Base-by-base conservation (phyloP, 2,888 invertebrate species). In the Cephonodes hylas region DNA sequence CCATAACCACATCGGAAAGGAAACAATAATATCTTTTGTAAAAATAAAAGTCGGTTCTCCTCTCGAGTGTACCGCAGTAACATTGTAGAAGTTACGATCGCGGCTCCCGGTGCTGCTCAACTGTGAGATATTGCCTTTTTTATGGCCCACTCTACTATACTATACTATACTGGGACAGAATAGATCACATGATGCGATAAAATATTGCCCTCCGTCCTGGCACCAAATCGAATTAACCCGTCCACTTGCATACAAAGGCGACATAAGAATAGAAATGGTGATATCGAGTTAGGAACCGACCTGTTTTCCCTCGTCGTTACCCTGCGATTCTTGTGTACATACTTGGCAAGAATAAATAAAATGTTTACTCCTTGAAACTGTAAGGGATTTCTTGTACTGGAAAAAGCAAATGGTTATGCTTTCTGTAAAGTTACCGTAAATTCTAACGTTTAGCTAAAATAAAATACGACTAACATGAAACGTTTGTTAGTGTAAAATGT, bases 51-150 rank as follows among this genome's bases (percentile, higher is more conserved):
- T 84, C 78, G 68, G 76, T 77, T 81, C 83, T 82, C 79, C 83
- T 76, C 79, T 80, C 79, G 78, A 85, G 81, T 80, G 82, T 80
- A 80, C 82, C 84, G 84, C 84, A 84, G 89, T 89, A 88, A 91
- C 91, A 91, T 89, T 91, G 91, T 91, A 84, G 82, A 83, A 90
- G 91, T 92, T 91, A 92, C 91, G 91, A 91, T 84, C 89, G 84
- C 78, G 82, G 85, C 87, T 81, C 86, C 79, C 83, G 81, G 79
- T 86, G 85, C 90, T 83, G 88, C 85, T 92, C 91, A 85, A 91
- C 91, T 87, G 92, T 91, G 90, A 92, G 89, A 92, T 91, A 92
- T 92, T 91, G 85, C 91, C 86, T 91, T 92, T 92, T 92, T 91
- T 91, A 92, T 89, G 84, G 80, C 91, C 86, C 90, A 89, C 91